Base-by-base conservation (phyloP, 2,113 vertebrate species). In the Oceanodroma tethys region DNA sequence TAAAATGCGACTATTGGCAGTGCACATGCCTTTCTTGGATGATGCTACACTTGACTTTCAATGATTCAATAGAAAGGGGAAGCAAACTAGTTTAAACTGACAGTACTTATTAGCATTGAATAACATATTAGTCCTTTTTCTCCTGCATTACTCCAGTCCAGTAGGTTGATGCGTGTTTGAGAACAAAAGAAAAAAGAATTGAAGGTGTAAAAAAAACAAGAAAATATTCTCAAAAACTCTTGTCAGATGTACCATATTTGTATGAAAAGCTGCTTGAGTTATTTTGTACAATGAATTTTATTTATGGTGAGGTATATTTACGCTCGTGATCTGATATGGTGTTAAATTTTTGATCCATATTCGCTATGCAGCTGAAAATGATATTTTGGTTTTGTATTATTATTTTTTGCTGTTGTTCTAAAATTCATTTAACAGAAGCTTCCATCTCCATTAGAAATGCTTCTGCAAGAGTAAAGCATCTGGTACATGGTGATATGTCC, bases 271-370 rank as follows among this genome's bases (percentile, higher is more conserved):
- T 97, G 97, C 96, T 98, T 95, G 97, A 97, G 96, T 92, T 96
- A 97, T 98, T 98, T 98, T 98, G 98, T 98, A 98, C 96, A 98
- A 98, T 94, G 94, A 97, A 96, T 98, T 98, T 98, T 98, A 98
- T 98, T 98, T 98, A 98, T 98, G 98, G 98, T 98, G 98, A 97
- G 96, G 98, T 98, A 96, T 98, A 98, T 97, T 98, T 98, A 98
- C 88, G 93, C 97, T 98, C 74, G 97, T 98, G 98, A 96, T 96
- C 97, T 94, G 96, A 98, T 97, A 97, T 87, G n/a, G 97, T 98
- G 98, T 98, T 98, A 96, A 97, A 98, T 97, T 98, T 97, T 97
- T 96, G 95, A 97, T 97, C 96, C 98, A 97, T 97, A 98, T 97
- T 98, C 98, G 98, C 98, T 98, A 97, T 96, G 97, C 97, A 98